phyloP scores from a whole-genome alignment of 1,140 invertebrate species.

The Bombus turneri region DNA sequence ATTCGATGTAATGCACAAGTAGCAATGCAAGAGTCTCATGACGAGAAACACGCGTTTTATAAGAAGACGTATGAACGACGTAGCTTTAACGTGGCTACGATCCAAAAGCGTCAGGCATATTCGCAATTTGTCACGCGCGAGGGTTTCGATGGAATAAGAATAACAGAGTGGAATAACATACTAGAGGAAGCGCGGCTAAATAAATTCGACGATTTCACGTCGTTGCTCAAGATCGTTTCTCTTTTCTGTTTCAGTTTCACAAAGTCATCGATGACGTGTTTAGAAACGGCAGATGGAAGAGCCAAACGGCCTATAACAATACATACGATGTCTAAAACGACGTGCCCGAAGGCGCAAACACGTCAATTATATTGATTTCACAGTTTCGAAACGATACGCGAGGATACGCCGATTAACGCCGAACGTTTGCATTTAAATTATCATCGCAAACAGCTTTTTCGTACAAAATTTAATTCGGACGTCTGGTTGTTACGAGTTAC shows the following conservation, averaged over 20 bases:
- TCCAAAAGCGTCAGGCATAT: constrained; percentile 11
- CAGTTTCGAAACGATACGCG: constrained; percentile 7
- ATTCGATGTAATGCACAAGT: too few species aligned
- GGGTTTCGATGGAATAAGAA: neutral
- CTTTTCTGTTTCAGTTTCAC: neutral
- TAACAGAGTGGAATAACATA: constrained; percentile 9
- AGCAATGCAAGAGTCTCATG: neutral
- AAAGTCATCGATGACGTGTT: neutral
- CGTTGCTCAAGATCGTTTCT: constrained; percentile 8
- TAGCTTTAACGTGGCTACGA: neutral
- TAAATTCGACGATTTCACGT: neutral
- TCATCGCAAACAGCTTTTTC: neutral
- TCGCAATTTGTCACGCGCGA: constrained; percentile 2
- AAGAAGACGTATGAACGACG: neutral
- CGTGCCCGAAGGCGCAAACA: neutral
- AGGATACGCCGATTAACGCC: neutral
- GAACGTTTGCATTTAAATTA: neutral
- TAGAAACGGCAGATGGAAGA: neutral
- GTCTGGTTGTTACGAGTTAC: neutral
- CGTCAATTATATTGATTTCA: neutral
- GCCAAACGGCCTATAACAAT: neutral
- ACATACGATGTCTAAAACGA: neutral
- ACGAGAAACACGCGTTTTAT: neutral
- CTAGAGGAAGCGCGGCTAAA: too few species aligned
- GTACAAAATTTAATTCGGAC: neutral